These are phyloP conservation scores for Dendrolimus pini DNA, from an alignment of 2,888 invertebrate species.

Conservation along the genomic window DNA sequence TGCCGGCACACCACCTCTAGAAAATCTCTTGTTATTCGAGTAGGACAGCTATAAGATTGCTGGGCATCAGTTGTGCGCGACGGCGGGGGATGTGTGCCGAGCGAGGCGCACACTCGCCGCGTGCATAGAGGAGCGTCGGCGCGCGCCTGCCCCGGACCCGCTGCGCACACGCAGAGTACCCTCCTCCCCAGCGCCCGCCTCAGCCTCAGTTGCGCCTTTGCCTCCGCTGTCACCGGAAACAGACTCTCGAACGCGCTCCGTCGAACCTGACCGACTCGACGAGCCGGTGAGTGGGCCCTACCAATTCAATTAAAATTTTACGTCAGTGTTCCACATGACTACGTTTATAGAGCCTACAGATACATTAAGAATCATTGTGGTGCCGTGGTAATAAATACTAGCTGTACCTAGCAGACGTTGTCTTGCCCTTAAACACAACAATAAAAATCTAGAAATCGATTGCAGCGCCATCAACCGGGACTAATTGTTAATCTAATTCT, in stretches of 20 bases:
- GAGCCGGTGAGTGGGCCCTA: constrained; percentile 35
- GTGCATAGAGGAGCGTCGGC: constrained; percentile 58
- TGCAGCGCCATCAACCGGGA: too few species aligned
- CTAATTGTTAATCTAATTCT: too few species aligned
- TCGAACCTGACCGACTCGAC: constrained; percentile 15
- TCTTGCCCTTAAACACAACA: too few species aligned
- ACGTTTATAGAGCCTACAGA: too few species aligned
- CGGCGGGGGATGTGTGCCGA: constrained; percentile 27
- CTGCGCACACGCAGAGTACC: constrained; percentile 12
- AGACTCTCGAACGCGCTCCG: not conserved
- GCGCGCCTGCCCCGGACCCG: constrained; percentile 14
- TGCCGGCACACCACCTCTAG: not conserved
- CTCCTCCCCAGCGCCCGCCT: constrained; percentile 12
- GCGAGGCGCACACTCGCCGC: constrained; percentile 55
- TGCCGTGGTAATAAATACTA: too few species aligned
- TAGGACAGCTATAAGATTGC: not conserved
- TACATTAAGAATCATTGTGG: too few species aligned
- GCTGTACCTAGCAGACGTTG: too few species aligned
- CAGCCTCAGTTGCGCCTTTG: constrained; percentile 8
- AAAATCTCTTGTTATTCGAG: not conserved
- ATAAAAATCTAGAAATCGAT: too few species aligned
- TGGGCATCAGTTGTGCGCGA: constrained; percentile 9
- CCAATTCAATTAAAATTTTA: not conserved
- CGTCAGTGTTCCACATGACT: too few species aligned
- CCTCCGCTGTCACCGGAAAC: constrained; percentile 9